Conservation (phyloP, 2,113 vertebrate genomes). For the Corvus moneduloides region DNA sequence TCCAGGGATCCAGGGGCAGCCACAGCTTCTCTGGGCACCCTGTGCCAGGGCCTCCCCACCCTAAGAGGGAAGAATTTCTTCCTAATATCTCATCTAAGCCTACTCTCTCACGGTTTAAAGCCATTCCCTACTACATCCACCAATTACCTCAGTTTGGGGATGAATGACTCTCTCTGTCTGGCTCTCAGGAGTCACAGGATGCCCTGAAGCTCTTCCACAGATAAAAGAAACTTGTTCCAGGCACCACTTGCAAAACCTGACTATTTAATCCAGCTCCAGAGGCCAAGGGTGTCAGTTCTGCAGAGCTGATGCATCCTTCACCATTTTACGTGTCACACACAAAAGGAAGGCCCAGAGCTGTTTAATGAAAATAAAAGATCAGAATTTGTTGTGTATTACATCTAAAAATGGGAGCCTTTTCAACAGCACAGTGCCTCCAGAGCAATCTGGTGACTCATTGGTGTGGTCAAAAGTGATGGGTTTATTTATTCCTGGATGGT, state of each 20-base stretch:
- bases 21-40: not conserved
- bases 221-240: not conserved
- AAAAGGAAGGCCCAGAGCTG: not conserved
- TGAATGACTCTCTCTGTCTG: not conserved
- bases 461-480: not conserved
- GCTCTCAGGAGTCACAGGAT: not conserved
- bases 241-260: not conserved
- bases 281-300: not conserved
- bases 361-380: not conserved
- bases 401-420: not conserved
- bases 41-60: fast-evolving
- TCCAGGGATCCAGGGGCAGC: not conserved
- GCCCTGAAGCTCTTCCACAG: not conserved
- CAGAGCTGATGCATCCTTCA: not conserved
- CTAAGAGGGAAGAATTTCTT: not conserved
- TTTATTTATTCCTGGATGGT: not conserved
- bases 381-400: not conserved
- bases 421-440: not conserved
- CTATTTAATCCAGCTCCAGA: not conserved
- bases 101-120: not conserved
- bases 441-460: not conserved
- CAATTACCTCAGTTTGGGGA: not conserved
- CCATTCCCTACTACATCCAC: not conserved
- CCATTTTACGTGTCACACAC: not conserved
- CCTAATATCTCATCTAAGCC: not conserved